Percentiles rank a stretch among this genome's conserved stretches.
phyloP scores from a whole-genome alignment of 2,113 vertebrate genomes.

The Hippoglossus stenolepis region DNA sequence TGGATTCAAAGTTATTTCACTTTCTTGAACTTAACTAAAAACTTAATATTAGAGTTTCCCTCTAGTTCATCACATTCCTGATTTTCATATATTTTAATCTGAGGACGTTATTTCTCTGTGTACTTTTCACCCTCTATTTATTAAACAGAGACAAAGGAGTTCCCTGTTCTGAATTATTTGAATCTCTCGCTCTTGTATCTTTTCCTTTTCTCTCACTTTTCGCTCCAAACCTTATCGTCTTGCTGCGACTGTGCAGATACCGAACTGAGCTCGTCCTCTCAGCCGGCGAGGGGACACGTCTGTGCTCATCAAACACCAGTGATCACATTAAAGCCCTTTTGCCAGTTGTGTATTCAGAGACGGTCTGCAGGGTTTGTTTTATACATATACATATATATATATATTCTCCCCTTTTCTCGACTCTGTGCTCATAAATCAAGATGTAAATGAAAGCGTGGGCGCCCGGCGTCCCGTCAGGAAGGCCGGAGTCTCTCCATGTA shows the following conservation, averaged over 20 bases:
- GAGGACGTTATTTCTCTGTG: no score
- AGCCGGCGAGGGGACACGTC: no score
- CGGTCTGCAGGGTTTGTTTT: not conserved
- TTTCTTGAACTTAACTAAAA: no score
- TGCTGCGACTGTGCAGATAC: no score
- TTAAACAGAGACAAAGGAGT: not conserved
- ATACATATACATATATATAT: not conserved
- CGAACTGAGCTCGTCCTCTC: not conserved
- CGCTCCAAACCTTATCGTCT: not conserved
- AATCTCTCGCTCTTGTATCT: not conserved
- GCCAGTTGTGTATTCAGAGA: not conserved
- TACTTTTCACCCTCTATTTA: no score
- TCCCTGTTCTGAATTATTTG: not conserved
- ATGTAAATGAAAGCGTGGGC: not conserved
- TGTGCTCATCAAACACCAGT: not conserved
- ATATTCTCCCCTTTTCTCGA: not conserved
- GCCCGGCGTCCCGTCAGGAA: not conserved
- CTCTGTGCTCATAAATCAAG: not conserved
- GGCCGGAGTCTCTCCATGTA: no score
- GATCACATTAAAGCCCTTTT: not conserved
- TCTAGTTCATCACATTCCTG: no score
- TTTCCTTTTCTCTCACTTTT: not conserved
- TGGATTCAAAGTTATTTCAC: no score
- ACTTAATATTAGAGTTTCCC: no score
- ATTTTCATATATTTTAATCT: no score